Evolutionary conservation across 2,113 vertebrate genomes (phyloP), one percentile per base, ranked within the genome.

Genomic region (western clawed frog (Xenopus tropicalis)): DNA sequence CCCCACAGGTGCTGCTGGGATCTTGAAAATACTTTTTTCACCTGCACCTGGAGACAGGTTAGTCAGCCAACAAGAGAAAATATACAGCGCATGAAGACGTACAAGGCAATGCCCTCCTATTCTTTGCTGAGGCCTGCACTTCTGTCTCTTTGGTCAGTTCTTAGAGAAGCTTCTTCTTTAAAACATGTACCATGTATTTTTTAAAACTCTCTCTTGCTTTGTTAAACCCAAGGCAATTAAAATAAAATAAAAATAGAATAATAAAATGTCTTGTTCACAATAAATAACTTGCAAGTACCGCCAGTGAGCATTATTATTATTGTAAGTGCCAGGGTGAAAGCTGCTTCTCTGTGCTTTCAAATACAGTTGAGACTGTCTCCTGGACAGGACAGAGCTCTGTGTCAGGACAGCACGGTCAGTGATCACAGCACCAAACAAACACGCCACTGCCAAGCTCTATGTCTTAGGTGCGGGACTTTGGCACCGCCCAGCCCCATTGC

Each of bases 101-200:
- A 23, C 59, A 66, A 71, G 9, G 29, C 67, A 77, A 82, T 79
- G 81, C 82, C 80, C 81, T 86, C 74, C 80, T 37, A 37, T 81
- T 82, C 84, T 77, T 84, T 85, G 90, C 65, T 74, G 66, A 63
- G 66, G 66, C 66, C 65, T 16, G 21, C 69, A 76, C 48, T 82
- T 79, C 81, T 88, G 87, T 86, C 87, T 92, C 91, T 92, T 92
- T 92, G 91, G 90, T 91, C 88, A 79, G 86, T 82, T 78, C 70
- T 77, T 77, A 61, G 76, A 70, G 75, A 66, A 71, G 76, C 64
- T 77, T 71, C 21, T 70, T 44, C 23, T 59, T 65, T 42, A 42
- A 23, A 66, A 66, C 17, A 51, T 20, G 57, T 69, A 37, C 62
- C 17, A 51, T 24, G 57, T 69, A 37, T 65, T 16, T 22, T 68